Conservation (phyloP, 2,888 invertebrate genomes). For the Steinernema hermaphroditum region DNA sequence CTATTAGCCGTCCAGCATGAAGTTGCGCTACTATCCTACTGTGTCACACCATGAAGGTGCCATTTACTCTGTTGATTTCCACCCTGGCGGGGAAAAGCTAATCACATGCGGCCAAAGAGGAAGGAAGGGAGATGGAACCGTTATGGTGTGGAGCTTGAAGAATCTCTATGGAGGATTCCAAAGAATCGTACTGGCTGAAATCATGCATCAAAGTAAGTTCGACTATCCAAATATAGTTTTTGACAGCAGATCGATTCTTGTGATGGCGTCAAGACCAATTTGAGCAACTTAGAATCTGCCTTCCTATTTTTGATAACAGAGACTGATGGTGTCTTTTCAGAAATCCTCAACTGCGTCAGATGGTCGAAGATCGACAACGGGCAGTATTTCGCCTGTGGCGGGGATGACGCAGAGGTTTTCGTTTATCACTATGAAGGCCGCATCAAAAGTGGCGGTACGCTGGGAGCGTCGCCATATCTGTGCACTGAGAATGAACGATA, state of each 20-base stretch:
- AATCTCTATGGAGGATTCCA: neutral
- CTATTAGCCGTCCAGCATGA: neutral
- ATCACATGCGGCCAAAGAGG: constrained; percentile 57
- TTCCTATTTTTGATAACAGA: too few species aligned
- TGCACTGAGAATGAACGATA: constrained; percentile 22
- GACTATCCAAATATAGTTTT: constrained; percentile 2
- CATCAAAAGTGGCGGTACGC: constrained; percentile 21
- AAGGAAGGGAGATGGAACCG: constrained; percentile 46
- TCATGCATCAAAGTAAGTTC: constrained; percentile 25
- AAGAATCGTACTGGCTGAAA: neutral
- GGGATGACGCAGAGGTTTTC: constrained; percentile 40
- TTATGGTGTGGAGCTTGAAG: constrained; percentile 52
- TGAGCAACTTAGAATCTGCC: too few species aligned
- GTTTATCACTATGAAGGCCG: constrained; percentile 36
- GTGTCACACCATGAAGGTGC: constrained; percentile 37
- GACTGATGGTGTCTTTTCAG: constrained; percentile 36
- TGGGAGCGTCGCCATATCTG: constrained; percentile 28
- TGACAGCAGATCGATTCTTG: too few species aligned
- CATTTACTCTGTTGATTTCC: constrained; percentile 59
- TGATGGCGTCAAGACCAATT: too few species aligned
- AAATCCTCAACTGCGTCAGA: constrained; percentile 56
- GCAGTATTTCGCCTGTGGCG: constrained; percentile 35
- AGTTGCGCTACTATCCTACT: neutral
- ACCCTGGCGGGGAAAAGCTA: constrained; percentile 54
- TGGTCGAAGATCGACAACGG: constrained; percentile 45